Conservation (phyloP, 2,888 invertebrate species). For the Oscheius sp. region DNA sequence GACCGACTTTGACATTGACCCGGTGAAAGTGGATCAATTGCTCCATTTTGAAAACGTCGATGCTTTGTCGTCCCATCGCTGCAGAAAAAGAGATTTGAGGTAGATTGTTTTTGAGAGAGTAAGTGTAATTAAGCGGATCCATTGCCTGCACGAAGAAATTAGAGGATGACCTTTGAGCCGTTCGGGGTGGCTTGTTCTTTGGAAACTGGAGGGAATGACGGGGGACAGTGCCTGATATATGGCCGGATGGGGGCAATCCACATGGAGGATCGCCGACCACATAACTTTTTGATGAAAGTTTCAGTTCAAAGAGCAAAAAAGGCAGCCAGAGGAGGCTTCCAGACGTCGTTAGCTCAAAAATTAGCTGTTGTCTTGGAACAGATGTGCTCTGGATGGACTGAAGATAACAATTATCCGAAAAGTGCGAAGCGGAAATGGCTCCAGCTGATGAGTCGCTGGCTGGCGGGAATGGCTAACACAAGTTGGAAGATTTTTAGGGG, state of each 20-base stretch:
- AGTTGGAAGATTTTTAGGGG: too few relatives aligned
- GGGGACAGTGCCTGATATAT: background rate
- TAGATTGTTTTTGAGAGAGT: background rate
- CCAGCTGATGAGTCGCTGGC: background rate
- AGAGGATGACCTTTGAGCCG: background rate
- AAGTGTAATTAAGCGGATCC: background rate
- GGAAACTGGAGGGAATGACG: background rate
- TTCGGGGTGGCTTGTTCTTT: background rate
- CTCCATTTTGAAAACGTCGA: background rate
- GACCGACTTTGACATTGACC: slow-evolving; percentile 4
- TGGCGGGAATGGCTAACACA: background rate
- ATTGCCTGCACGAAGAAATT: background rate
- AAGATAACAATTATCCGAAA: background rate
- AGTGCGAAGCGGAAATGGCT: background rate
- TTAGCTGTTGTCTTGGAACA: too few relatives aligned
- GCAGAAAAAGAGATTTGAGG: too few relatives aligned
- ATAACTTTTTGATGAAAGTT: too few relatives aligned
- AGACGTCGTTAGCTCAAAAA: too few relatives aligned
- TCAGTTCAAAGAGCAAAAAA: too few relatives aligned
- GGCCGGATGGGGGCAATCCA: background rate
- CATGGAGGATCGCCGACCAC: too few relatives aligned
- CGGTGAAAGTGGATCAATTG: background rate
- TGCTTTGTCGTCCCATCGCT: background rate
- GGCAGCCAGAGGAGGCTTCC: too few relatives aligned
- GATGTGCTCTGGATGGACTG: background rate